Evolutionary conservation across 2,113 vertebrate genomes (phyloP).

Genomic region (Zosterops japonicus): DNA sequence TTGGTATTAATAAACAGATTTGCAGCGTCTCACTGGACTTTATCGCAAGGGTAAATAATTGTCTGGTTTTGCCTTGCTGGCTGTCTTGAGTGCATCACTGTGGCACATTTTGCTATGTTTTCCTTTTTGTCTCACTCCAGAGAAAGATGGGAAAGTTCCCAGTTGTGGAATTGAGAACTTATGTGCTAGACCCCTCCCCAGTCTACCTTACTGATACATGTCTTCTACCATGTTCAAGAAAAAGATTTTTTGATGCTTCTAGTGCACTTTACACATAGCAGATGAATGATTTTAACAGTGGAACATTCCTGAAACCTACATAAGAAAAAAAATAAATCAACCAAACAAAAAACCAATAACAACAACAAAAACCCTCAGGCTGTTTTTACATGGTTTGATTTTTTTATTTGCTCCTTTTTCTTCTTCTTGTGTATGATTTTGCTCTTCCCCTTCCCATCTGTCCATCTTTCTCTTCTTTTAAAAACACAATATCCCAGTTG

Average conservation of each 20-base stretch:
- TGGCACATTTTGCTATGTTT: not conserved
- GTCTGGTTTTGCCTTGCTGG: not conserved
- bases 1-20: not conserved
- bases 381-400: not conserved
- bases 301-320: not conserved
- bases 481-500: not conserved
- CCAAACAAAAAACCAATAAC: not conserved
- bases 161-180: not conserved
- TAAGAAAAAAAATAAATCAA: not conserved
- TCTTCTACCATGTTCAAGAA: not conserved
- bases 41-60: not conserved
- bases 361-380: not conserved
- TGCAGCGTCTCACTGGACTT: not conserved
- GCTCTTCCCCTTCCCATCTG: rapidly evolving
- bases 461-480: not conserved
- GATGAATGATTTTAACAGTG: not conserved
- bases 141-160: not conserved
- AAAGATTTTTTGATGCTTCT: not conserved
- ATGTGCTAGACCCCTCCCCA: not conserved
- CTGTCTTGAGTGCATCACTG: not conserved
- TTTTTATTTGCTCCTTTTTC: not conserved
- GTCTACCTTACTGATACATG: not conserved
- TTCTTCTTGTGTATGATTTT: not conserved
- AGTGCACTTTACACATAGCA: not conserved
- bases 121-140: not conserved